These are phyloP conservation scores for Oxytorus armatus DNA, from an alignment of 2,888 invertebrate species.

Conservation along the genomic window DNA sequence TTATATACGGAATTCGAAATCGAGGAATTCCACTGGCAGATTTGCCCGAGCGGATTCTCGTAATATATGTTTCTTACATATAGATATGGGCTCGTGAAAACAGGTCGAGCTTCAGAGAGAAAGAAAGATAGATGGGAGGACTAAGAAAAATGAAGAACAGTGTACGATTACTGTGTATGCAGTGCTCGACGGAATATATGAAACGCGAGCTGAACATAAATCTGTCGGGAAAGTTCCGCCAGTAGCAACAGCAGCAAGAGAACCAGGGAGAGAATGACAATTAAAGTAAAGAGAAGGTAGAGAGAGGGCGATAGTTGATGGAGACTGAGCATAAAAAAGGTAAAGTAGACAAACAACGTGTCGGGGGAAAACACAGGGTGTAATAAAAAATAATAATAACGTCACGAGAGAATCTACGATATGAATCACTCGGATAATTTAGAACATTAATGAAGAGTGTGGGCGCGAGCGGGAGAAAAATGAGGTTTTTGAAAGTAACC, in stretches of 20 bases:
- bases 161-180: conserved; percentile 4
- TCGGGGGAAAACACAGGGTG: no score
- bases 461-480: no score
- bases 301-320: background rate
- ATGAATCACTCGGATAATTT: background rate
- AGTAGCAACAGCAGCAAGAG: conserved; percentile 23
- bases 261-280: conserved; percentile 20
- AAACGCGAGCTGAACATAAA: conserved; percentile 62
- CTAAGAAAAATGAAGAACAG: conserved; percentile 22
- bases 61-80: background rate
- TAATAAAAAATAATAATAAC: no score
- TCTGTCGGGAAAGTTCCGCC: conserved; percentile 44
- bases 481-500: no score
- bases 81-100: conserved; percentile 22
- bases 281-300: conserved; percentile 38
- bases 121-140: no score
- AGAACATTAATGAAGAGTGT: background rate
- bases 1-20: conserved; percentile 6
- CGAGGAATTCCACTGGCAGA: conserved; percentile 40
- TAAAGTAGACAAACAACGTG: background rate
- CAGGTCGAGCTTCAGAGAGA: conserved; percentile 8
- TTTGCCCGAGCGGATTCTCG: conserved; percentile 13
- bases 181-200: conserved; percentile 51
- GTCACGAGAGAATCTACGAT: background rate
- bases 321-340: conserved; percentile 1